phyloP scores from a whole-genome alignment of 2,797 vertebrate genomes.

The Sparus aurata region DNA sequence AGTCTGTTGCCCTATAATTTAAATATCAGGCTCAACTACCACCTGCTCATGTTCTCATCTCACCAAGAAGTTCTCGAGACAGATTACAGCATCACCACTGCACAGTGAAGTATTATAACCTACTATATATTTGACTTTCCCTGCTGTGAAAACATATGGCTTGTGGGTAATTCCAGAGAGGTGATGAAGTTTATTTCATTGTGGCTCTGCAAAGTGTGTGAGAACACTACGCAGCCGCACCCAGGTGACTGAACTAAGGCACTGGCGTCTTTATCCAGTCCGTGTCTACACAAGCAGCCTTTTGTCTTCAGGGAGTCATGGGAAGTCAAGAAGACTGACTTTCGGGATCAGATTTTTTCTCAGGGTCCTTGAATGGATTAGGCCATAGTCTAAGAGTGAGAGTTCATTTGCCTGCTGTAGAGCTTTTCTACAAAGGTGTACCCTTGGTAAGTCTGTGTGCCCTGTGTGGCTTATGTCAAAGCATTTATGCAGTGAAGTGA shows the following conservation, averaged over 20 bases:
- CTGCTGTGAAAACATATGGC: constrained; percentile 43
- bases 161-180: constrained; percentile 65
- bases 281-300: constrained; percentile 73
- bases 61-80: constrained; percentile 25
- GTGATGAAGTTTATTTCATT: constrained; percentile 57
- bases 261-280: constrained; percentile 67
- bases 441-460: constrained; percentile 53
- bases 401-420: constrained; percentile 49
- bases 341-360: constrained; percentile 74
- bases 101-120: constrained; percentile 34
- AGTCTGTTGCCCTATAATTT: constrained; percentile 61
- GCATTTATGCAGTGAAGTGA: constrained; percentile 64
- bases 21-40: constrained; percentile 51
- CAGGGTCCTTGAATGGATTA: constrained; percentile 77
- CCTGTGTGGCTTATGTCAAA: constrained; percentile 64
- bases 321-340: constrained; percentile 78
- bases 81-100: constrained; percentile 42
- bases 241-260: constrained; percentile 72
- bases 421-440: constrained; percentile 60
- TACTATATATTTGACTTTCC: constrained; percentile 44
- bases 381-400: constrained; percentile 47
- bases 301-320: constrained; percentile 80
- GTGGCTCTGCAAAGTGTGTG: constrained; percentile 59
- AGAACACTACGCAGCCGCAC: constrained; percentile 61
- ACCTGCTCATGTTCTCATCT: constrained; percentile 62